A percentile compares a stretch with the other conserved stretches of the same genome.
Conservation (phyloP, 2,888 invertebrate species). For the Mycalesis mineus region DNA sequence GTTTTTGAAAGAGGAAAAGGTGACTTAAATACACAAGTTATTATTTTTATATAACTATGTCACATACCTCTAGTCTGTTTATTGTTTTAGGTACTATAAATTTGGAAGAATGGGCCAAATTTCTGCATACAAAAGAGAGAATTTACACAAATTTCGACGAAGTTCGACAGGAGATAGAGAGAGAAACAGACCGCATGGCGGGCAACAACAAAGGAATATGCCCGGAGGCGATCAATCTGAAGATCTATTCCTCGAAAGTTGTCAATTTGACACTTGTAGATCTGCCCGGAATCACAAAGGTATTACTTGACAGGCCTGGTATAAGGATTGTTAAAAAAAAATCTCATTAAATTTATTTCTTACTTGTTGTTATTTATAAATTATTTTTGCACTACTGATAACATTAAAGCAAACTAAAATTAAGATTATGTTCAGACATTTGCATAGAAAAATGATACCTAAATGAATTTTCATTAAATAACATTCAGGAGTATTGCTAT, state of each 20-base stretch:
- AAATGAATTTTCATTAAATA: too few relatives aligned
- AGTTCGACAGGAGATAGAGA: conserved; percentile 94
- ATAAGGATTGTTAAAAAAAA: too few relatives aligned
- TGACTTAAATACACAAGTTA: neutral
- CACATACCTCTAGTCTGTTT: conserved; percentile 19
- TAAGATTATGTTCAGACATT: too few relatives aligned
- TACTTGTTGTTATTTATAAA: too few relatives aligned
- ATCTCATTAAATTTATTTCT: too few relatives aligned
- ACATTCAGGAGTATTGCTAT: too few relatives aligned
- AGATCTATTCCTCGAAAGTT: conserved; percentile 96
- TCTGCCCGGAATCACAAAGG: conserved; percentile 98
- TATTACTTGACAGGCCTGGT: too few relatives aligned
- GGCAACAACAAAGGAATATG: conserved; percentile 98
- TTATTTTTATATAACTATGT: too few relatives aligned
- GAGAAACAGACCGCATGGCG: conserved; percentile 95
- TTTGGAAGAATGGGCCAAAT: conserved; percentile 96
- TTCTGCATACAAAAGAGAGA: conserved; percentile 93
- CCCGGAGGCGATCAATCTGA: conserved; percentile 95
- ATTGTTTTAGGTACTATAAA: conserved; percentile 84
- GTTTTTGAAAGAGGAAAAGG: too few relatives aligned
- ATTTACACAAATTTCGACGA: conserved; percentile 94
- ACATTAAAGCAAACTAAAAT: too few relatives aligned
- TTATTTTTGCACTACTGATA: too few relatives aligned
- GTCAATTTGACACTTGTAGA: conserved; percentile 98
- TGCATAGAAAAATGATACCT: too few relatives aligned